A percentile compares a stretch with the other conserved stretches of the same genome.
Conservation (phyloP, 2,797 vertebrate genomes). For the Oreochromis grahami region DNA sequence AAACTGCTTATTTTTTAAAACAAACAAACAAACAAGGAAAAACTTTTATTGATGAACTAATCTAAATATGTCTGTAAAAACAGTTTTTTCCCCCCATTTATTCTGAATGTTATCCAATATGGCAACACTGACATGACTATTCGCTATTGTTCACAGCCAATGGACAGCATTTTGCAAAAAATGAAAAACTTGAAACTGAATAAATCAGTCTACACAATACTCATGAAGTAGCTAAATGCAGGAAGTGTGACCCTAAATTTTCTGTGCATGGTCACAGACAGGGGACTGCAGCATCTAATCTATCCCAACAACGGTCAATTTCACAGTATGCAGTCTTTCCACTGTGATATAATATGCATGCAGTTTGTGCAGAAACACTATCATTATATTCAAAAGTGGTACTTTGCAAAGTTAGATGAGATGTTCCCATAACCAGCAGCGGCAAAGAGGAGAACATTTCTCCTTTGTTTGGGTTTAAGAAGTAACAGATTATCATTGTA, state of each 20-base stretch:
- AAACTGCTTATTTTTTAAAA: no score
- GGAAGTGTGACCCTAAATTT: not conserved
- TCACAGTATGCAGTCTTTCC: conserved; percentile 27
- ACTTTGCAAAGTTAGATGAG: conserved; percentile 60
- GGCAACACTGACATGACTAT: no score
- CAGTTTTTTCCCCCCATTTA: no score
- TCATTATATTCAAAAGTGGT: conserved; percentile 63
- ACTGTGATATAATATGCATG: conserved; percentile 50
- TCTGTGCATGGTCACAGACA: not conserved
- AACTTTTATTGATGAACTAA: no score
- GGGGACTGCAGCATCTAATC: not conserved
- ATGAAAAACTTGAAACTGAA: not conserved
- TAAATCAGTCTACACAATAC: not conserved
- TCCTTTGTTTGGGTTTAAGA: conserved; percentile 24
- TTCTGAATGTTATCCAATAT: no score
- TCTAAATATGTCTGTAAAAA: no score
- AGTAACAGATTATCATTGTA: not conserved
- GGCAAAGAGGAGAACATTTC: conserved; percentile 38
- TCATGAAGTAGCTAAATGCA: not conserved
- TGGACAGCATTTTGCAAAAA: no score
- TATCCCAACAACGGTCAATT: not conserved
- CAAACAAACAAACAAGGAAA: no score
- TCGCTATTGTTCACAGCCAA: no score
- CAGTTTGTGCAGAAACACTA: conserved; percentile 48
- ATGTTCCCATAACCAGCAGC: conserved; percentile 39